Evolutionary conservation across 2,888 invertebrate genomes (phyloP).

Genomic region (Hypena proboscidalis): DNA sequence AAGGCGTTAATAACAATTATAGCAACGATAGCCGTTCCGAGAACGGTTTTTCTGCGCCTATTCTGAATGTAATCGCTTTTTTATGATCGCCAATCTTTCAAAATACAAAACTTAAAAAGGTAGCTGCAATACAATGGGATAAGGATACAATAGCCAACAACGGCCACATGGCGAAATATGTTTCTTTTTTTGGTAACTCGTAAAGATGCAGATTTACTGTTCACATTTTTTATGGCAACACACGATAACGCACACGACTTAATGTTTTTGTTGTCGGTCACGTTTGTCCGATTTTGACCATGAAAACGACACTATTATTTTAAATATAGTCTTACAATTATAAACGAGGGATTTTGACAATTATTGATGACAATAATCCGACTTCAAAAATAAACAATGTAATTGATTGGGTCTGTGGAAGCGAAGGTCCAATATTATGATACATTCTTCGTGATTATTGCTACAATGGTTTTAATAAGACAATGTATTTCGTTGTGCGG

Average conservation of each 20-base stretch:
- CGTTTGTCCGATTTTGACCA: slow-evolving; percentile 24
- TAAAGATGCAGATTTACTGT: slow-evolving; percentile 74
- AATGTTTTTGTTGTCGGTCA: slow-evolving; percentile 34
- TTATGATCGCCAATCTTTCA: slow-evolving; percentile 69
- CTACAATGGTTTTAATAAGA: not conserved
- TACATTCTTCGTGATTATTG: not conserved
- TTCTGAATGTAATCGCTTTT: slow-evolving; percentile 71
- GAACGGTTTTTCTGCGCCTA: slow-evolving; percentile 65
- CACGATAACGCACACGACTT: slow-evolving; percentile 53
- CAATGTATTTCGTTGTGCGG: slow-evolving; percentile 14
- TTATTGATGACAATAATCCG: not conserved
- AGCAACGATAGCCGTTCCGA: slow-evolving; percentile 47
- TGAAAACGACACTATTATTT: slow-evolving; percentile 10
- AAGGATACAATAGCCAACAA: slow-evolving; percentile 73
- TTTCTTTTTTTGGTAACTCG: slow-evolving; percentile 66
- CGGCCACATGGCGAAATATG: slow-evolving; percentile 70
- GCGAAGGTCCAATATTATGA: no score
- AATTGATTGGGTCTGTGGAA: no score
- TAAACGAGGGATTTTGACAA: not conserved
- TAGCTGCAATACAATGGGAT: slow-evolving; percentile 68
- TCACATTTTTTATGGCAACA: slow-evolving; percentile 56
- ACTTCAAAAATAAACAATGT: no score
- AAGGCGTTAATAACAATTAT: slow-evolving; percentile 37
- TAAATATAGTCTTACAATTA: slow-evolving; percentile 4
- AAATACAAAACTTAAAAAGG: slow-evolving; percentile 71